Evolutionary conservation across 2,797 vertebrate species (phyloP), one percentile per base, ranked within the genome.

Genomic region (Rousettus madagascariensis): DNA sequence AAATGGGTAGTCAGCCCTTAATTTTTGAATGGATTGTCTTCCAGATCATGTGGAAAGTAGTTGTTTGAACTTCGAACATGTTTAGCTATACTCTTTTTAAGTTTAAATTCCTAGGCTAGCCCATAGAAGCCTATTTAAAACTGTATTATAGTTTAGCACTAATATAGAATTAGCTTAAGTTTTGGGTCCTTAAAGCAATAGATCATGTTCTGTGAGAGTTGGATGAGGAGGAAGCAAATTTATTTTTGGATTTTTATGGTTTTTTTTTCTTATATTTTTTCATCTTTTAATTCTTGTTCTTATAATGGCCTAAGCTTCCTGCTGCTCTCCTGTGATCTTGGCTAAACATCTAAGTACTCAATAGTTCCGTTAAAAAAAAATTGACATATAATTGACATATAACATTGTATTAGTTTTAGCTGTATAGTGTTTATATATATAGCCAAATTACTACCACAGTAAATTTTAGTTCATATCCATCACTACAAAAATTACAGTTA

Each of bases 11-110:
- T 69, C 30, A 90, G 43, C 65, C 30, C 63, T 30, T 85, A 71
- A 36, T 83, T 75, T 96, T 94, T 90, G 30, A 82, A 74, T 68
- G 66, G 16, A 12, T 90, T 93, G 59, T 91, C 36, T 91, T 95
- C 78, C 28, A 80, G 28, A 79, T 86, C 10, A 78, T 65, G 22
- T 96, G 49, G 95, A 75, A 95, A 88, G 59, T 84, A 75, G 28
- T 41, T 86, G 4, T 92, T 95, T 90, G 77, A 93, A 84, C 65
- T 95, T 92, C 36, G 17, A 69, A 75, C n/a, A 36, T 90, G 46
- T 91, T 92, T 92, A 93, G 85, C n/a, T 86, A 38, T 4, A 49
- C 24, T 57, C 19, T 75, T 95, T 83, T 78, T 80, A 93, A 93
- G 36, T 71, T 87, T 69, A 92, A 49, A n/a, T 59, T 80, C 28